A percentile compares a stretch with the other conserved stretches of the same genome.
Evolutionary conservation across 2,797 vertebrate genomes (phyloP).

Genomic region (Lagorchestes hirsutus): DNA sequence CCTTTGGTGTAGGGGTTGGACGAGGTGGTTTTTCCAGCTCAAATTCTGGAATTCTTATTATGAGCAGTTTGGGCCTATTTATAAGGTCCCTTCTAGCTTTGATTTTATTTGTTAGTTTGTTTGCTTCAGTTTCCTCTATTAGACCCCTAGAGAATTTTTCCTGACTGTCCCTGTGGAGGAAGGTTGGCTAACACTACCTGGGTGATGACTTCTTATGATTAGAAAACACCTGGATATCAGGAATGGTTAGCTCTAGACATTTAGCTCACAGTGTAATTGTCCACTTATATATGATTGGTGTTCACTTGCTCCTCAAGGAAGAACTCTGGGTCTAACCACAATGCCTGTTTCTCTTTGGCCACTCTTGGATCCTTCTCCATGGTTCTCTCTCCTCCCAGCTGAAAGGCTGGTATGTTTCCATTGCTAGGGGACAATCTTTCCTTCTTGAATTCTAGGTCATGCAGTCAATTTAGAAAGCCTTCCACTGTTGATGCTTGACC

Average conservation of each 20-base stretch:
- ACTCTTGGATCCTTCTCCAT: not conserved
- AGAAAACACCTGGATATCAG: not conserved
- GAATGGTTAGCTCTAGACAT: not conserved
- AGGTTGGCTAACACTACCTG: not conserved
- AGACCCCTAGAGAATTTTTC: not conserved
- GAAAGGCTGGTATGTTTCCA: not conserved
- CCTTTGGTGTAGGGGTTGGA: not conserved
- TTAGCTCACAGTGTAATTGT: not conserved
- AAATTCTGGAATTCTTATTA: not conserved
- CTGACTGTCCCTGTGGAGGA: not conserved
- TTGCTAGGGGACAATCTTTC: not conserved
- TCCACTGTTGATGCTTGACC: not conserved
- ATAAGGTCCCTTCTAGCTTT: not conserved
- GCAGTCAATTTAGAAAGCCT: no score
- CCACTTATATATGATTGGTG: not conserved
- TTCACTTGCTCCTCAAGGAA: fast-evolving
- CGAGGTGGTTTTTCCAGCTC: not conserved
- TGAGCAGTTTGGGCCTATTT: not conserved
- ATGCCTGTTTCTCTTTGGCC: not conserved
- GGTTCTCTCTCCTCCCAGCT: not conserved
- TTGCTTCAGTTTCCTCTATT: not conserved
- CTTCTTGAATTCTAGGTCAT: not conserved
- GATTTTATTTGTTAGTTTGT: not conserved
- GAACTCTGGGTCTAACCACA: not conserved
- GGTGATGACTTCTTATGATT: not conserved